Conservation (phyloP, 1,140 invertebrate genomes). For the Caerostris darwini region DNA sequence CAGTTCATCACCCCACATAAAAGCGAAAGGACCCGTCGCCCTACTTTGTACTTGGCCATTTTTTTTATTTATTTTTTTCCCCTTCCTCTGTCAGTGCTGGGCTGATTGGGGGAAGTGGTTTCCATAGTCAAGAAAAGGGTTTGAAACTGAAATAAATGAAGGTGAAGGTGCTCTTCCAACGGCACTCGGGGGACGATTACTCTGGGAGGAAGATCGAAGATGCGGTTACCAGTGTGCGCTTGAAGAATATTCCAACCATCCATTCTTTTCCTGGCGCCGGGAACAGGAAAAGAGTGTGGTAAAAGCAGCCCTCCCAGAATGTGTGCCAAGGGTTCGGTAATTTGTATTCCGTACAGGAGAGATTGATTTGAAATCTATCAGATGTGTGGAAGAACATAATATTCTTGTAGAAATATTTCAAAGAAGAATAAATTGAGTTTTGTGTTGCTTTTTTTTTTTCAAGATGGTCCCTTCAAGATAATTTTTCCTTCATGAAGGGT, state of each 20-base stretch:
- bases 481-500: too few species aligned
- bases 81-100: not conserved
- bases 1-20: conserved; percentile 7
- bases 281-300: not conserved
- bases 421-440: not conserved
- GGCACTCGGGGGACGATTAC: conserved; percentile 25
- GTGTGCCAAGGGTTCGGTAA: not conserved
- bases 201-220: not conserved
- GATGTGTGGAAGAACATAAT: not conserved
- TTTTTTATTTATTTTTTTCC: not conserved
- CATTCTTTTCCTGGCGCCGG: not conserved
- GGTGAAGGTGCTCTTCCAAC: not conserved
- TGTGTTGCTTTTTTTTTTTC: not conserved
- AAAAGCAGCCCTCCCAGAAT: not conserved
- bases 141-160: conserved; percentile 64
- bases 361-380: not conserved
- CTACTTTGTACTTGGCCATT: conserved; percentile 10
- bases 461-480: not conserved
- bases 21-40: not conserved
- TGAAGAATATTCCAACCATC: conserved; percentile 54
- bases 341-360: not conserved
- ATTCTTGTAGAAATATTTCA: not conserved
- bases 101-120: conserved; percentile 31
- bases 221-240: conserved; percentile 21
- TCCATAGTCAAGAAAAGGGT: conserved; percentile 42